A percentile compares a stretch with the other conserved stretches of the same genome.
Evolutionary conservation across 2,888 invertebrate species (phyloP).

Genomic region (Prenolepis imparis): DNA sequence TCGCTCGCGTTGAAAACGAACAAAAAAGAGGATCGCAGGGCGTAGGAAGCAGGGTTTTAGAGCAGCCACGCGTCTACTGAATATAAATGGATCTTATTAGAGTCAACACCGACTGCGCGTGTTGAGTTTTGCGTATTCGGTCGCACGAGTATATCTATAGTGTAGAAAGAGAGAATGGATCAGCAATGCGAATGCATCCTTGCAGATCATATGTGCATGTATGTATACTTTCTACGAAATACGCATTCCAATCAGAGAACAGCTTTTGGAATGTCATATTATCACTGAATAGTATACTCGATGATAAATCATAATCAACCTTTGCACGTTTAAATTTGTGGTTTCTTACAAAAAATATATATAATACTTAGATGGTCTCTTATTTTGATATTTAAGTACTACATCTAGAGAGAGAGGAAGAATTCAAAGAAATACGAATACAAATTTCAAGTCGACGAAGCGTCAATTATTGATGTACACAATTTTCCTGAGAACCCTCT

Average conservation of each 20-base stretch:
- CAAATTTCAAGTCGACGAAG: not conserved
- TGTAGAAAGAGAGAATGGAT: not conserved
- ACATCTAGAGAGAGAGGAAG: not conserved
- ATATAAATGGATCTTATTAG: conserved; percentile 73
- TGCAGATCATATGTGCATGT: not conserved
- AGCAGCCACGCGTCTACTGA: conserved; percentile 55
- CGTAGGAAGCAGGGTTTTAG: not conserved
- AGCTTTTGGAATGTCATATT: not conserved
- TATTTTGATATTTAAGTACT: not conserved
- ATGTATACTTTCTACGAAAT: not conserved
- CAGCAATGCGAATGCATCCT: conserved; percentile 1
- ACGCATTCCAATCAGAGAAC: not conserved
- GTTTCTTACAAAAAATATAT: not conserved
- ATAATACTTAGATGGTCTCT: too few relatives aligned
- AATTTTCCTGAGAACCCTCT: conserved; percentile 9
- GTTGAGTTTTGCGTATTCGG: conserved; percentile 51
- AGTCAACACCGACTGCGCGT: conserved; percentile 58
- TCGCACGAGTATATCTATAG: conserved; percentile 44
- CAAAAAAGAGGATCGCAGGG: conserved; percentile 26
- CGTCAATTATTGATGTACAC: conserved; percentile 10
- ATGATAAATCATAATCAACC: conserved; percentile 16
- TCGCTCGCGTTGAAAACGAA: conserved; percentile 10
- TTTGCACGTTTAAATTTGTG: not conserved
- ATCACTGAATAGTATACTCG: not conserved
- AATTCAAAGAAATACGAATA: not conserved